Conservation (phyloP, 2,888 invertebrate species). For the Glaucopsyche alexis region DNA sequence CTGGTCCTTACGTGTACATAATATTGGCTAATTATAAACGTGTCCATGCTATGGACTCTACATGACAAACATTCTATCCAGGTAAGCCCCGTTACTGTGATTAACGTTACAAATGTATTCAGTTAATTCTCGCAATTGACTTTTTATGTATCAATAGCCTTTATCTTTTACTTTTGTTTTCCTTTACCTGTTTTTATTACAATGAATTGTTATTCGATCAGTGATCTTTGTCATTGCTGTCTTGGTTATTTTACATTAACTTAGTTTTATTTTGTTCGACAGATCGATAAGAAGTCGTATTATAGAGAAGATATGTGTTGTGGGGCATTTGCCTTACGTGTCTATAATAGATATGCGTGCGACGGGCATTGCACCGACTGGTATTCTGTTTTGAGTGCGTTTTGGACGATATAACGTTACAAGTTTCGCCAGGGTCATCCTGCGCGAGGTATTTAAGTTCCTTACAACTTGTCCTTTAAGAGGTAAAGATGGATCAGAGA, state of each 20-base stretch:
- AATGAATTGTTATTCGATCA: slow-evolving; percentile 62
- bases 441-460: slow-evolving; percentile 41
- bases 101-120: slow-evolving; percentile 49
- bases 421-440: slow-evolving; percentile 43
- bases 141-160: slow-evolving; percentile 79
- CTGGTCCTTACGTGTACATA: slow-evolving; percentile 56
- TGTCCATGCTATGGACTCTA: slow-evolving; percentile 66
- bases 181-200: slow-evolving; percentile 73
- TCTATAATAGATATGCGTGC: slow-evolving; percentile 70
- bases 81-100: slow-evolving; percentile 53
- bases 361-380: slow-evolving; percentile 61
- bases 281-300: slow-evolving; percentile 74
- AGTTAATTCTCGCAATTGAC: slow-evolving; percentile 59
- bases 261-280: slow-evolving; percentile 66
- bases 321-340: slow-evolving; percentile 61
- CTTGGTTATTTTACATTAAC: slow-evolving; percentile 57
- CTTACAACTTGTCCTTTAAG: slow-evolving; percentile 42
- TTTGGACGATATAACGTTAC: slow-evolving; percentile 52
- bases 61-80: slow-evolving; percentile 59
- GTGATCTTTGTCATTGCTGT: slow-evolving; percentile 51
- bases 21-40: slow-evolving; percentile 53
- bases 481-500: slow-evolving; percentile 65
- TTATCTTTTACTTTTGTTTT: slow-evolving; percentile 77
- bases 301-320: slow-evolving; percentile 68
- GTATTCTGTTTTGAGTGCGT: slow-evolving; percentile 56